Percentiles rank a stretch among this genome's conserved stretches.
These are phyloP conservation scores for Cantharis lateralis DNA, from an alignment of 2,888 invertebrate species.

Conservation along the genomic window DNA sequence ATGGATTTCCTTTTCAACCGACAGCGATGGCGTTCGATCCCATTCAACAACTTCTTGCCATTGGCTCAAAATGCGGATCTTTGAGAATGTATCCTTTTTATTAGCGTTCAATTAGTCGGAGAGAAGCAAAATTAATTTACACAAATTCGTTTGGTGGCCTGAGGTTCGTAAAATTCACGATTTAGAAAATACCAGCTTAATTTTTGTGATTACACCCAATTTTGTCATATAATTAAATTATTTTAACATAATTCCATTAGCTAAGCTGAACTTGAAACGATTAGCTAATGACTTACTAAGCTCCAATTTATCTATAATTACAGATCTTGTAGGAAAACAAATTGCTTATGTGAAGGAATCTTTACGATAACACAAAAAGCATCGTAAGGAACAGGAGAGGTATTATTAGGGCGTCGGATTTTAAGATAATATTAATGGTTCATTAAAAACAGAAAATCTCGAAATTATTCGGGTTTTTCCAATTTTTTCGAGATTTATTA, in stretches of 20 bases:
- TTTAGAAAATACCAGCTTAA: not conserved
- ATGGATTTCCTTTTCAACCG: conserved; percentile 98
- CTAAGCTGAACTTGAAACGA: not conserved
- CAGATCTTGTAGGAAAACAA: not conserved
- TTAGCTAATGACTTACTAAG: not conserved
- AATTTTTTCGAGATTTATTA: not conserved
- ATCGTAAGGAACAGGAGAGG: not conserved
- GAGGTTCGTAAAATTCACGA: not conserved
- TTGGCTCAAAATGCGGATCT: conserved; percentile 94
- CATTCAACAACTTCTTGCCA: conserved; percentile 93
- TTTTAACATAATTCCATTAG: not conserved
- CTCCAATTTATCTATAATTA: conserved; percentile 4
- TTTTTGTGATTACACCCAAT: not conserved
- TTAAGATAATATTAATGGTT: not conserved
- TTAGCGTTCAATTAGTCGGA: not conserved
- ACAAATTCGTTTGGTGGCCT: not conserved
- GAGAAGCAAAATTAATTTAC: not conserved
- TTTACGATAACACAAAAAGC: not conserved
- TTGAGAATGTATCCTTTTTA: conserved; percentile 92
- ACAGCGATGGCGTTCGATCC: conserved; percentile 98
- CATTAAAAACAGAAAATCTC: not conserved
- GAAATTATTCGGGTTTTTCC: not conserved
- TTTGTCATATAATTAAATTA: not conserved
- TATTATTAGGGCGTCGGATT: not conserved
- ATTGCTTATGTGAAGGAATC: not conserved